phyloP scores from a whole-genome alignment of 2,113 vertebrate species.

The Saccopteryx leptura region DNA sequence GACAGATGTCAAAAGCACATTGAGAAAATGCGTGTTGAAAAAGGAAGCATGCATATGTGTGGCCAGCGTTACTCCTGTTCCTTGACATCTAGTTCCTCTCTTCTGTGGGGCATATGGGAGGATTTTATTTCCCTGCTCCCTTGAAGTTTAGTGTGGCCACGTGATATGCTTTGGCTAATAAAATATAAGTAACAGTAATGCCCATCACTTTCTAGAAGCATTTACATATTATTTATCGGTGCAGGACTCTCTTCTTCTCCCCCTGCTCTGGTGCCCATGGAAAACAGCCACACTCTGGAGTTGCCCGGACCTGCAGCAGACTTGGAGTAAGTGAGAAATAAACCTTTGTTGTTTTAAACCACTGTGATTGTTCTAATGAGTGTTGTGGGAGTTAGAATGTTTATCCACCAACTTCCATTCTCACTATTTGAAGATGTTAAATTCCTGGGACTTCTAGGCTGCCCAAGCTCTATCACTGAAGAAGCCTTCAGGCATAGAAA shows the following conservation, averaged over 20 bases:
- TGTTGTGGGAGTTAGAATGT: background rate
- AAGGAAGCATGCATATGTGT: background rate
- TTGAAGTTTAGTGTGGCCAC: background rate
- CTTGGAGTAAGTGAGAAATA: background rate
- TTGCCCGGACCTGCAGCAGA: background rate
- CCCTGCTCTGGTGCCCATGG: too few species aligned
- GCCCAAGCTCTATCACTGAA: background rate
- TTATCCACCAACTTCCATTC: background rate
- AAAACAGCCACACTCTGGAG: background rate
- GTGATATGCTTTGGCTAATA: background rate
- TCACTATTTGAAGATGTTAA: background rate
- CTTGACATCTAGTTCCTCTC: background rate
- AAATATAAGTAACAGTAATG: background rate
- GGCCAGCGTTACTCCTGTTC: background rate
- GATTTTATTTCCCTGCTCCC: background rate
- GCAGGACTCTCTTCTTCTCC: background rate
- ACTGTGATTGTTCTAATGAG: background rate
- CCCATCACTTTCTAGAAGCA: background rate
- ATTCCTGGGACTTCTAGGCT: background rate
- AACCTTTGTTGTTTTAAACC: background rate
- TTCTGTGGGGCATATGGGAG: background rate
- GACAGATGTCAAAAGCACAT: background rate
- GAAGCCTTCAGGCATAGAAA: background rate
- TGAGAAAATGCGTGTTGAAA: background rate
- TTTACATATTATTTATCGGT: background rate